Percentiles rank a stretch among this genome's conserved stretches.
Conservation (phyloP, 2,113 vertebrate genomes). For the human region GRCh38 chr4:65129501-65130000, state of each 20-base stretch:
- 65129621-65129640: background rate
- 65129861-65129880: constrained; percentile 67
- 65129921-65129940: constrained; percentile 57
- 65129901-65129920: constrained; percentile 62
- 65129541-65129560: background rate
- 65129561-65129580: background rate
- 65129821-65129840: constrained; percentile 73
- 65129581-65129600: background rate
- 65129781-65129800: constrained; percentile 62
- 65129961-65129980: constrained; percentile 21
- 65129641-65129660: background rate
- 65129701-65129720: background rate
- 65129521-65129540: background rate
- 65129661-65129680: background rate
- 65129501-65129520: background rate
- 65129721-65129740: constrained; percentile 60
- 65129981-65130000: constrained; percentile 11
- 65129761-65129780: constrained; percentile 59
- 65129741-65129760: constrained; percentile 38
- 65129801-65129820: constrained; percentile 59
- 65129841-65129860: constrained; percentile 73
- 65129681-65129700: background rate
- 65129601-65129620: background rate
- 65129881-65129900: constrained; percentile 58
- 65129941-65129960: constrained; percentile 62